Conservation (phyloP, 2,888 invertebrate species). For the Bruchidius siliquastri region DNA sequence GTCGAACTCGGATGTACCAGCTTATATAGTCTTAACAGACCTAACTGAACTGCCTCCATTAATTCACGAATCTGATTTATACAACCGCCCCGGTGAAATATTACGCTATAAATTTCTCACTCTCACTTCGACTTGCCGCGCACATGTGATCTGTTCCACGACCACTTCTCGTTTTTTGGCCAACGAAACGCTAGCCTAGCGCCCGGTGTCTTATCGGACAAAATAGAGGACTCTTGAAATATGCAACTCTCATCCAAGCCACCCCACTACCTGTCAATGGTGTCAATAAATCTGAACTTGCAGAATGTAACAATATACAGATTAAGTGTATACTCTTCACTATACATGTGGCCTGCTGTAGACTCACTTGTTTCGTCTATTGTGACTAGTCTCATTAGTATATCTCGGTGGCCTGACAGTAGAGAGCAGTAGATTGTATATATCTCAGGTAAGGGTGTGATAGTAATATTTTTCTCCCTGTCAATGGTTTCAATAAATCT, state of each 20-base stretch:
- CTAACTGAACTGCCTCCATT: slow-evolving; percentile 32
- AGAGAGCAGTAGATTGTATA: too few relatives aligned
- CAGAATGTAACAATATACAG: too few relatives aligned
- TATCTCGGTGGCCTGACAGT: too few relatives aligned
- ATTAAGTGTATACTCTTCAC: too few relatives aligned
- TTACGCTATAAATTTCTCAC: slow-evolving; percentile 34
- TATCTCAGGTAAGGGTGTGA: too few relatives aligned
- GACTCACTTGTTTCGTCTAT: too few relatives aligned
- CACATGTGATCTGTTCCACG: slow-evolving; percentile 16
- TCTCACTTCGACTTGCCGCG: slow-evolving; percentile 25
- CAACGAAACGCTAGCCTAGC: not conserved
- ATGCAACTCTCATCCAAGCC: not conserved
- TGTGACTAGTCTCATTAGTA: too few relatives aligned
- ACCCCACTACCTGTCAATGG: not conserved
- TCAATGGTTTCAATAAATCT: too few relatives aligned
- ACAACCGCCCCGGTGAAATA: slow-evolving; percentile 35
- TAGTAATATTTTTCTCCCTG: too few relatives aligned
- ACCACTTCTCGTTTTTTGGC: not conserved
- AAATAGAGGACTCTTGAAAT: not conserved
- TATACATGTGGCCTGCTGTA: too few relatives aligned
- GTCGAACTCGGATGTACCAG: slow-evolving; percentile 35
- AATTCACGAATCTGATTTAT: slow-evolving; percentile 37
- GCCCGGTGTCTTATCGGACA: not conserved
- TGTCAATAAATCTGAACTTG: not conserved
- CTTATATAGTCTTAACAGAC: slow-evolving; percentile 38